Evolutionary conservation across 1,140 invertebrate genomes (phyloP).

Genomic region (Latrodectus geometricus): DNA sequence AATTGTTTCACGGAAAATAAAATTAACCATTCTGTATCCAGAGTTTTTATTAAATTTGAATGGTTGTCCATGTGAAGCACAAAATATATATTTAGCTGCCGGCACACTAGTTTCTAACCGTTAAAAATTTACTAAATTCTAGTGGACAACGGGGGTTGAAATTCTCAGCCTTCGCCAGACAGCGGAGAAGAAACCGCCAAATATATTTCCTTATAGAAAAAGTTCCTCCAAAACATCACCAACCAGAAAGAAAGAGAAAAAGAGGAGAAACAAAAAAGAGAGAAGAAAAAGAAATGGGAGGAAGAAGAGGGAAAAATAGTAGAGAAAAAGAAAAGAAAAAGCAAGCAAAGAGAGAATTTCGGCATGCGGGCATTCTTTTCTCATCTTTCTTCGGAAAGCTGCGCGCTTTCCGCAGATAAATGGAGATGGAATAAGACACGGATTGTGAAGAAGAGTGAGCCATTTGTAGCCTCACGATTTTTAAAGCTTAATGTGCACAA

Average conservation of each 20-base stretch:
- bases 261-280: neutral
- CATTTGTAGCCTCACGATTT: conserved; percentile 58
- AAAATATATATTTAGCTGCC: no score
- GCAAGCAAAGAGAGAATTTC: conserved; percentile 37
- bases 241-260: conserved; percentile 21
- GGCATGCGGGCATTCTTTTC: conserved; percentile 30
- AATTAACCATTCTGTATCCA: no score
- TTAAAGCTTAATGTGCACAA: conserved; percentile 61
- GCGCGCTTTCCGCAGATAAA: conserved; percentile 54
- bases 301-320: conserved; percentile 12
- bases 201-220: conserved; percentile 3
- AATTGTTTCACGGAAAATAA: no score
- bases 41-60: no score
- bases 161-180: conserved; percentile 10
- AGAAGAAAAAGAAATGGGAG: neutral
- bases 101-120: no score
- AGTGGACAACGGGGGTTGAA: no score
- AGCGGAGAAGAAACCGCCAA: conserved; percentile 33
- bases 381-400: conserved; percentile 29
- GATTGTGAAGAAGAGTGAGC: conserved; percentile 57
- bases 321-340: conserved; percentile 4
- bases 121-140: no score
- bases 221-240: neutral
- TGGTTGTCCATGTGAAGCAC: no score
- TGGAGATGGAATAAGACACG: conserved; percentile 57